A percentile compares a stretch with the other conserved stretches of the same genome.
Conservation (phyloP, 2,113 vertebrate species). For the Pungitius pungitius region DNA sequence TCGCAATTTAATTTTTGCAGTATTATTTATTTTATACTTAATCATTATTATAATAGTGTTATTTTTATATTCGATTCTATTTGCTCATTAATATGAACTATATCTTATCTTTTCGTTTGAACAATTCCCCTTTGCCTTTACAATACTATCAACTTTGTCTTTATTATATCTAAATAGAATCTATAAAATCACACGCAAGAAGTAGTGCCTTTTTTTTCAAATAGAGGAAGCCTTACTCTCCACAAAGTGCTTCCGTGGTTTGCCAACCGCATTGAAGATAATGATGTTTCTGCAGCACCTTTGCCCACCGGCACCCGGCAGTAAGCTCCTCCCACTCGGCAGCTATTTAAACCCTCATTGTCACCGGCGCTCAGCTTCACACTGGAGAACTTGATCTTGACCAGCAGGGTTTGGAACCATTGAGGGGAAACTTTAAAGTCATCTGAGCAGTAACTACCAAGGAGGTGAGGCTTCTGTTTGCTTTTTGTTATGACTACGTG, state of each 20-base stretch:
- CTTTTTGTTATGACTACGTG: neutral
- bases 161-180: neutral
- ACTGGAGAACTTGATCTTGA: conserved; percentile 68
- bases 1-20: neutral
- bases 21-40: neutral
- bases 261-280: neutral
- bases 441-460: neutral
- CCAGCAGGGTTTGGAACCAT: conserved; percentile 58
- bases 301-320: conserved; percentile 17
- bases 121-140: no score
- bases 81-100: neutral
- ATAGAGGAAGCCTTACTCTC: neutral
- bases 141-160: no score
- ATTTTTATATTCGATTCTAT: neutral
- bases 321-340: conserved; percentile 72
- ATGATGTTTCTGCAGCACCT: conserved; percentile 19
- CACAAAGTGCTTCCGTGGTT: neutral
- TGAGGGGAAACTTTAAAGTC: neutral
- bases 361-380: conserved; percentile 60
- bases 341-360: conserved; percentile 74
- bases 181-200: neutral
- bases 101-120: neutral
- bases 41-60: neutral
- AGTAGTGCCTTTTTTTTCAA: neutral
- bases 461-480: conserved; percentile 48